Evolutionary conservation across 1,140 invertebrate species (phyloP).

Genomic region (Drosophila sechellia): DNA sequence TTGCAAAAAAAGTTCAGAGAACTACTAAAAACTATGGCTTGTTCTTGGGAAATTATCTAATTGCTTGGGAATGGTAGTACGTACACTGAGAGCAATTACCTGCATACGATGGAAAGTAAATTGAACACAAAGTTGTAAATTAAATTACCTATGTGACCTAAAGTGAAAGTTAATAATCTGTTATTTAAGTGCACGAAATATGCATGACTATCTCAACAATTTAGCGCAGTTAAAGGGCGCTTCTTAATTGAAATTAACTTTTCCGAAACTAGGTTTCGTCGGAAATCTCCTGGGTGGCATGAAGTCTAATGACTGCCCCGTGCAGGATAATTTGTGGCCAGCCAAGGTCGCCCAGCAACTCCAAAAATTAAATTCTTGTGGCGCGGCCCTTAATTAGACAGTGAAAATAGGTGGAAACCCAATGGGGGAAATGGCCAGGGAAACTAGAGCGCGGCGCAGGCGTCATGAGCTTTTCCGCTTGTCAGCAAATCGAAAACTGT

Average conservation of each 20-base stretch:
- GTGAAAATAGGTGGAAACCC: neutral
- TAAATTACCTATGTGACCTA: too few relatives aligned
- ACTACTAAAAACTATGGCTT: neutral
- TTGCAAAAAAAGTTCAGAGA: constrained; percentile 10
- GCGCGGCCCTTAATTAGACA: constrained; percentile 9
- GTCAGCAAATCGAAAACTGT: constrained; percentile 21
- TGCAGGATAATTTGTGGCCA: constrained; percentile 15
- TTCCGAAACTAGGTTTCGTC: neutral
- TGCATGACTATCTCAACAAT: neutral
- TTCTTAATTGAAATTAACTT: neutral
- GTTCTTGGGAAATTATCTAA: constrained; percentile 8
- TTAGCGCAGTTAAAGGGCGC: neutral
- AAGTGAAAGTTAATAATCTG: too few relatives aligned
- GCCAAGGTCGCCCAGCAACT: constrained; percentile 18
- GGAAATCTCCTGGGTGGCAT: constrained; percentile 25
- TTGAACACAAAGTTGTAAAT: too few relatives aligned
- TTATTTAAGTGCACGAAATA: too few relatives aligned
- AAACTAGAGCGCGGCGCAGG: constrained; percentile 29
- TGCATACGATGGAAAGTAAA: neutral
- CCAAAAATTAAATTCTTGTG: constrained; percentile 5
- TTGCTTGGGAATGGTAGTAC: neutral
- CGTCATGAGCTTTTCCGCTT: constrained; percentile 22
- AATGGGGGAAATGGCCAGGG: neutral
- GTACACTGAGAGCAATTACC: constrained; percentile 7
- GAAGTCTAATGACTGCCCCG: constrained; percentile 12